Evolutionary conservation across 2,888 invertebrate species (phyloP), one percentile per base, ranked within the genome.

Genomic region (Sympetrum striolatum): DNA sequence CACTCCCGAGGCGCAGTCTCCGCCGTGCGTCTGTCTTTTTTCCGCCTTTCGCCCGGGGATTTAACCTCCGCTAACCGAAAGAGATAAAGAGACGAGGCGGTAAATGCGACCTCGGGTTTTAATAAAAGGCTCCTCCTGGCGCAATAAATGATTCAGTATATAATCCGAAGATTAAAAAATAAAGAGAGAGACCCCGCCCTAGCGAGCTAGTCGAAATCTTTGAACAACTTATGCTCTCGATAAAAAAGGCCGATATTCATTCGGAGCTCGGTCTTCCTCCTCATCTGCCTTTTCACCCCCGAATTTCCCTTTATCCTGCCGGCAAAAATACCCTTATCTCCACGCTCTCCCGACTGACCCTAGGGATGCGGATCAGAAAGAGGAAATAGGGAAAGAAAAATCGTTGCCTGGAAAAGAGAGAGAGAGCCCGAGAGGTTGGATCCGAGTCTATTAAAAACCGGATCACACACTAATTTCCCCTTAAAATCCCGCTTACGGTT

Each of bases 191-290:
- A 39, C 35, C 37, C 60, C 35, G 37, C 86, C 58, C 18, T 60
- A 64, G 22, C 86, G 86, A 86, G 60, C 60, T 22, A 86, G 60
- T 86, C 35, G 60, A 60, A 86, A 86, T 86, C 86, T 86, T 86
- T 86, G 86, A 86, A 86, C 86, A 86, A 60, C 86, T 86, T 86
- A 86, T 86, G 37, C 60, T 86, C 86, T 60, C 86, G 37, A 86
- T 86, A 60, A 86, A 86, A 86, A 86, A 37, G 37, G 37, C 86
- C 39, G 86, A 86, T 86, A 86, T 86, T 64, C 86, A 86, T 60
- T 86, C 86, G 37, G 15, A 37, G 18, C 22, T n/a, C n/a, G 3
- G 0, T 22, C 48, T 37, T 86, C 22, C 22, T 22, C 60, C 18
- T 2, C 35, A 2, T n/a, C 22, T n/a, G 22, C 53, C 22, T 60